Evolutionary conservation across 2,797 vertebrate genomes (phyloP).

Genomic region (Malurus splendens): DNA sequence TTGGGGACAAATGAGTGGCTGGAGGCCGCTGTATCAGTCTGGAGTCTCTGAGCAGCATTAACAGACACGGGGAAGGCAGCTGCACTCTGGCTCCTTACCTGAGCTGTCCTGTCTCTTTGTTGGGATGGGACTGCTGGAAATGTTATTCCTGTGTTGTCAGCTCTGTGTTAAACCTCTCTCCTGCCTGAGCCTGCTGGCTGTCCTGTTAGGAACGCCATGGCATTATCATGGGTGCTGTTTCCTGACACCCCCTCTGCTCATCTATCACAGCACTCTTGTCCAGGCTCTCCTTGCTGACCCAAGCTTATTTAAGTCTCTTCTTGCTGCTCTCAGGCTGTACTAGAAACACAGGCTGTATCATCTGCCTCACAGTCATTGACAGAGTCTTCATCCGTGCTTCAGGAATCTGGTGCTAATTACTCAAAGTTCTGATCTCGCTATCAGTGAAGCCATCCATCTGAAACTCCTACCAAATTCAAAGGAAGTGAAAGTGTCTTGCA

Average conservation of each 20-base stretch:
- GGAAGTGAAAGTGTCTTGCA: background rate
- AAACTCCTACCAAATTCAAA: background rate
- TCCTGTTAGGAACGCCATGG: fast-evolving
- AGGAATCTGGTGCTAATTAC: background rate
- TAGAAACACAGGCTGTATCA: background rate
- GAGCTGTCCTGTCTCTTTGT: background rate
- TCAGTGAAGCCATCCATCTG: background rate
- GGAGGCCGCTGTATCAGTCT: background rate
- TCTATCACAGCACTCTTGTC: background rate
- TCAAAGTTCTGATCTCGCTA: background rate
- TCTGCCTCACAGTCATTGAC: background rate
- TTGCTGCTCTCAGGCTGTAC: background rate
- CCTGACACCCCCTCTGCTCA: background rate
- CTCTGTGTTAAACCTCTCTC: background rate
- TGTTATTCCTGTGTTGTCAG: background rate
- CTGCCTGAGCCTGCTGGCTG: background rate
- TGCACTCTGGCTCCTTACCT: background rate
- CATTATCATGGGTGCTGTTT: background rate
- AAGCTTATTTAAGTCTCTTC: background rate
- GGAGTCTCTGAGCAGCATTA: background rate
- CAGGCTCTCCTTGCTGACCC: background rate
- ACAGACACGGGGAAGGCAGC: background rate
- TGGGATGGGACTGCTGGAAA: background rate
- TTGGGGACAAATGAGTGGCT: background rate
- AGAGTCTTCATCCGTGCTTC: background rate